phyloP scores from a whole-genome alignment of 2,888 invertebrate genomes.

The Anodontia alba region DNA sequence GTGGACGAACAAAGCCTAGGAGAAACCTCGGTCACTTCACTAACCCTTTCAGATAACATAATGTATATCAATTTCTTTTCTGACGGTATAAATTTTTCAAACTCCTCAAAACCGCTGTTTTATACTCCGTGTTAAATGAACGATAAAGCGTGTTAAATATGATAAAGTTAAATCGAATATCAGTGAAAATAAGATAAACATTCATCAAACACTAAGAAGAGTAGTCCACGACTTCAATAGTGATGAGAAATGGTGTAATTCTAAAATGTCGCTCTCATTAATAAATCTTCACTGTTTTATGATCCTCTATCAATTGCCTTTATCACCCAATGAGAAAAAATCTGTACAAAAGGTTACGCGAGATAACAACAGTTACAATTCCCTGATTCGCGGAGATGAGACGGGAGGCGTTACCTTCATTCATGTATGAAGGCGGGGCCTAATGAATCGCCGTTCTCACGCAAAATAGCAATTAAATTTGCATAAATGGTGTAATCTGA shows the following conservation, averaged over 20 bases:
- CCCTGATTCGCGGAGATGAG: background rate
- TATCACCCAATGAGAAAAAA: background rate
- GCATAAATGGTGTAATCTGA: slow-evolving; percentile 15
- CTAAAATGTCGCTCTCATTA: slow-evolving; percentile 32
- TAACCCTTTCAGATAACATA: slow-evolving; percentile 21
- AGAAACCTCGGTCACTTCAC: background rate
- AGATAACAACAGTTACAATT: slow-evolving; percentile 3
- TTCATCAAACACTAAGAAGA: too few species aligned
- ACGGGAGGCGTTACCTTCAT: background rate
- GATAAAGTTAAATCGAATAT: too few species aligned
- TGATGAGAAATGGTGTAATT: slow-evolving; percentile 22
- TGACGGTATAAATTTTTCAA: background rate
- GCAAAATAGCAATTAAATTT: slow-evolving; percentile 45
- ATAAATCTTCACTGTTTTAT: slow-evolving; percentile 57
- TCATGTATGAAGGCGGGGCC: slow-evolving; percentile 4
- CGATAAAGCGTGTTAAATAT: too few species aligned
- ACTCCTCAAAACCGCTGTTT: too few species aligned
- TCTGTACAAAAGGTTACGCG: background rate
- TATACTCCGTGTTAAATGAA: too few species aligned
- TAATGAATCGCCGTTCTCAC: slow-evolving; percentile 28
- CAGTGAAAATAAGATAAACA: too few species aligned
- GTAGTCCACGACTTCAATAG: background rate
- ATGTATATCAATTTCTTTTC: background rate
- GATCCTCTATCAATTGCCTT: slow-evolving; percentile 34
- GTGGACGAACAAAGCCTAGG: slow-evolving; percentile 43